These are phyloP conservation scores for Riptortus pedestris DNA, from an alignment of 1,140 invertebrate species.

Conservation along the genomic window DNA sequence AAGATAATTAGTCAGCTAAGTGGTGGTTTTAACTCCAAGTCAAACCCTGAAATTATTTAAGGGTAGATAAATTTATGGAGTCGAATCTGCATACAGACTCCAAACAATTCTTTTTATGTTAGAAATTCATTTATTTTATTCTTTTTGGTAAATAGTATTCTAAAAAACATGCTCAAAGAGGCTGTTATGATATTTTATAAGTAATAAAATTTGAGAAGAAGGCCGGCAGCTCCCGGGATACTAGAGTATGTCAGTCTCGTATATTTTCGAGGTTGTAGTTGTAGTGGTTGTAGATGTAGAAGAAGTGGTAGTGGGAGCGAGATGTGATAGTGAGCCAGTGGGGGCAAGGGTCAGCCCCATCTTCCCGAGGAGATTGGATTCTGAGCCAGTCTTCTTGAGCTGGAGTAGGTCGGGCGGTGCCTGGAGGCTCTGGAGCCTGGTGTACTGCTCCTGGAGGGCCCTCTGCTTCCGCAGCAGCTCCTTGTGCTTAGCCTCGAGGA, in stretches of 20 bases:
- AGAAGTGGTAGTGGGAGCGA: conserved; percentile 32
- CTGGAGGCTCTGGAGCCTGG: conserved; percentile 70
- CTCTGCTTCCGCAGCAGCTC: conserved; percentile 75
- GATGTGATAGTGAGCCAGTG: conserved; percentile 52
- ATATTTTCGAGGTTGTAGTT: conserved; percentile 23
- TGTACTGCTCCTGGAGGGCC: conserved; percentile 78
- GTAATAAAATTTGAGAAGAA: too few relatives aligned
- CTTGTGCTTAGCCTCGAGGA: conserved; percentile 70
- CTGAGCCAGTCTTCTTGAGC: conserved; percentile 79
- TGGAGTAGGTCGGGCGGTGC: conserved; percentile 50
- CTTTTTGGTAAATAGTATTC: neutral
- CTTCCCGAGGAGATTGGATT: conserved; percentile 75
- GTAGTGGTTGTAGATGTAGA: conserved; percentile 6
- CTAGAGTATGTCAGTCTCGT: conserved; percentile 29
- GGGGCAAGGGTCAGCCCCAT: conserved; percentile 54
- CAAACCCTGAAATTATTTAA: too few relatives aligned
- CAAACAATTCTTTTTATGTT: too few relatives aligned
- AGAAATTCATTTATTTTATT: neutral
- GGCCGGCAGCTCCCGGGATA: too few relatives aligned
- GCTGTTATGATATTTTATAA: conserved; percentile 1
- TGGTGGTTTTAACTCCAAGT: too few relatives aligned
- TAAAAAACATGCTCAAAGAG: conserved; percentile 14
- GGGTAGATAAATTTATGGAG: too few relatives aligned
- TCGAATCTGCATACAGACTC: too few relatives aligned
- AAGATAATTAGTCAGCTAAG: too few relatives aligned